Percentiles rank a stretch among this genome's conserved stretches.
These are phyloP conservation scores for Morone chrysops DNA, from an alignment of 2,113 vertebrate genomes.

Conservation along the genomic window DNA sequence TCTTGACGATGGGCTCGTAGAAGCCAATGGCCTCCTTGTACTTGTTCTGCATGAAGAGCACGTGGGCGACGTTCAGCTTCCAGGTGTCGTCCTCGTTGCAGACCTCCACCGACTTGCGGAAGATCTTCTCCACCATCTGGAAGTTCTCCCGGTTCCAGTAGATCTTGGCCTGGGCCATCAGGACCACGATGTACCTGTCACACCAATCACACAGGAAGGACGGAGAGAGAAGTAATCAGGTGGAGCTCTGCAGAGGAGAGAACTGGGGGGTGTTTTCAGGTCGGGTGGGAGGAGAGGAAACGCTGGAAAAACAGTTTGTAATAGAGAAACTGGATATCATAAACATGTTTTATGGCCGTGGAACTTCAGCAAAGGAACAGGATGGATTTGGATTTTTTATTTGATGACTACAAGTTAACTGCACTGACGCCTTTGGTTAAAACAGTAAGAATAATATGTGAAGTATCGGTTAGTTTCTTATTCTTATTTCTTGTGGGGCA, in stretches of 20 bases:
- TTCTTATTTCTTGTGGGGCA: not conserved
- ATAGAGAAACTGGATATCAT: too few species aligned
- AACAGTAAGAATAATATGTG: too few species aligned
- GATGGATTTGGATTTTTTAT: too few species aligned
- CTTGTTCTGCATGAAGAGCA: conserved; percentile 97
- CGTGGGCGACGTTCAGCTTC: conserved; percentile 96
- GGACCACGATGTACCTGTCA: conserved; percentile 88
- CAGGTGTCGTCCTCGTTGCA: conserved; percentile 94
- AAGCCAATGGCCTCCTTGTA: conserved; percentile 96
- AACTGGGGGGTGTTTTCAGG: not conserved
- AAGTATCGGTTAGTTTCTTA: too few species aligned
- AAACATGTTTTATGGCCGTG: too few species aligned
- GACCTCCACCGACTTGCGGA: conserved; percentile 94
- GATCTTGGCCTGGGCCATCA: conserved; percentile 97
- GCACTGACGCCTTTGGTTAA: too few species aligned
- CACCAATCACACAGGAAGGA: not conserved
- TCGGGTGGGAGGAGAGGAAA: too few species aligned
- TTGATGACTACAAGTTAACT: too few species aligned
- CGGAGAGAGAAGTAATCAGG: not conserved
- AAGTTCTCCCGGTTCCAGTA: conserved; percentile 98
- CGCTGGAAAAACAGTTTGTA: too few species aligned
- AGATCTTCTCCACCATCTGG: conserved; percentile 95
- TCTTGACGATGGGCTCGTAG: conserved; percentile 97
- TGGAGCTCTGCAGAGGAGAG: not conserved
- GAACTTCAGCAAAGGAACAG: too few species aligned